phyloP scores from a whole-genome alignment of 2,113 vertebrate genomes.

The Hyla sarda region DNA sequence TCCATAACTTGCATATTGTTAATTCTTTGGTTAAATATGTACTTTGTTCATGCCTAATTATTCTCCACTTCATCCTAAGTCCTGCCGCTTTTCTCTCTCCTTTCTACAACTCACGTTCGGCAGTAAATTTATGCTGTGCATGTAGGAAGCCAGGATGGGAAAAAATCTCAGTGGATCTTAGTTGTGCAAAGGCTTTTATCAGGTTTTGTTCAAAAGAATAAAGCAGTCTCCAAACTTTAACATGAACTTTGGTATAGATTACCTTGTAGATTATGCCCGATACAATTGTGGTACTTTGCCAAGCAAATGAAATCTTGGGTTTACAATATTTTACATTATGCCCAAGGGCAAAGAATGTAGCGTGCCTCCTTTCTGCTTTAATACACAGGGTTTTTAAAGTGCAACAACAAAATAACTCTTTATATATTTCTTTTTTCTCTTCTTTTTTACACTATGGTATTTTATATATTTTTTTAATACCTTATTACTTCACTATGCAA shows the following conservation, averaged over 20 bases:
- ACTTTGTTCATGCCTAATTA: conserved; percentile 57
- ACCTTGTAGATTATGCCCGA: conserved; percentile 29
- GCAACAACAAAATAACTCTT: background rate
- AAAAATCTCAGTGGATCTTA: conserved; percentile 36
- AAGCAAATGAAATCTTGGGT: conserved; percentile 2
- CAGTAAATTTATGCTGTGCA: conserved; percentile 43
- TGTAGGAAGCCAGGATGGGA: conserved; percentile 32
- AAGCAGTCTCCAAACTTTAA: conserved; percentile 45
- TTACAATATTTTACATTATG: conserved; percentile 14
- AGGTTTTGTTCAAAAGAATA: conserved; percentile 47
- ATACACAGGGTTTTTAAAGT: background rate
- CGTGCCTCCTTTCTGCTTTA: background rate
- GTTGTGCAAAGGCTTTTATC: conserved; percentile 49
- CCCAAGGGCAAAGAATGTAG: background rate
- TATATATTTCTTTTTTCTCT: too few species aligned
- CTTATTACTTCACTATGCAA: too few species aligned
- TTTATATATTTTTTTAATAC: background rate
- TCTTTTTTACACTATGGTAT: background rate
- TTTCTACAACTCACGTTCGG: background rate
- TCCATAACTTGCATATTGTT: conserved; percentile 50
- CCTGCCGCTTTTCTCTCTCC: conserved; percentile 5
- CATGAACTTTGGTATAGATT: conserved; percentile 46
- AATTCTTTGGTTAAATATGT: conserved; percentile 54
- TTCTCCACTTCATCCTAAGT: conserved; percentile 32
- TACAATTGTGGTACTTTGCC: conserved; percentile 10